Conservation (phyloP, 2,888 invertebrate genomes). For the Taenaris catops region DNA sequence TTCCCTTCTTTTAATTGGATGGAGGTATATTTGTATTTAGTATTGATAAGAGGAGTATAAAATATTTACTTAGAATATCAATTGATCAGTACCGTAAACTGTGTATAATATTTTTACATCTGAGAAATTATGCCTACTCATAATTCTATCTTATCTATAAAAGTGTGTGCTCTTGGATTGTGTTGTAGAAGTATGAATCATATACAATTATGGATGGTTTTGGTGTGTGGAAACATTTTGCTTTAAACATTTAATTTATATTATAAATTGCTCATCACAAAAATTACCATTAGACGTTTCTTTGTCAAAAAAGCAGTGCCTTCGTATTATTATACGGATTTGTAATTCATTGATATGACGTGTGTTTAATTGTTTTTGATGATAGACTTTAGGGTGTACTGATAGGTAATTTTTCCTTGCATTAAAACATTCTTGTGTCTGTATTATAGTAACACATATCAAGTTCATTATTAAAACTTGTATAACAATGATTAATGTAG, state of each 20-base stretch:
- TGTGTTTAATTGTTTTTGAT: conserved; percentile 15
- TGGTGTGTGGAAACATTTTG: conserved; percentile 5
- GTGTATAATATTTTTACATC: no score
- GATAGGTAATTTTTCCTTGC: conserved; percentile 7
- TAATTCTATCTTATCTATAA: no score
- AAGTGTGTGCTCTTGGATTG: conserved; percentile 26
- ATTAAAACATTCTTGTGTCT: conserved; percentile 12
- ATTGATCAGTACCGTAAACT: no score
- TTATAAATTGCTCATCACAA: conserved; percentile 39
- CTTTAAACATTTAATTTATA: conserved; percentile 20
- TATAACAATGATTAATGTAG: no score
- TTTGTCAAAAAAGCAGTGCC: conserved; percentile 61
- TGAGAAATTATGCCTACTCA: no score
- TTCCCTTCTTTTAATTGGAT: no score
- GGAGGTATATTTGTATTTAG: no score
- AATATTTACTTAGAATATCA: no score
- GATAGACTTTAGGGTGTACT: conserved; percentile 5
- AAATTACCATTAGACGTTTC: conserved; percentile 28
- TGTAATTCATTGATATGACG: conserved; percentile 32
- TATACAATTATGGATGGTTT: conserved; percentile 4
- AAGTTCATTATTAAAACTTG: conserved; percentile 19
- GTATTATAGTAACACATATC: conserved; percentile 34
- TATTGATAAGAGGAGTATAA: no score
- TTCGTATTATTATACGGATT: conserved; percentile 49
- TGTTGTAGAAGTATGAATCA: no score